Evolutionary conservation across 1,140 invertebrate species (phyloP).

Genomic region (Bombus fervidus): DNA sequence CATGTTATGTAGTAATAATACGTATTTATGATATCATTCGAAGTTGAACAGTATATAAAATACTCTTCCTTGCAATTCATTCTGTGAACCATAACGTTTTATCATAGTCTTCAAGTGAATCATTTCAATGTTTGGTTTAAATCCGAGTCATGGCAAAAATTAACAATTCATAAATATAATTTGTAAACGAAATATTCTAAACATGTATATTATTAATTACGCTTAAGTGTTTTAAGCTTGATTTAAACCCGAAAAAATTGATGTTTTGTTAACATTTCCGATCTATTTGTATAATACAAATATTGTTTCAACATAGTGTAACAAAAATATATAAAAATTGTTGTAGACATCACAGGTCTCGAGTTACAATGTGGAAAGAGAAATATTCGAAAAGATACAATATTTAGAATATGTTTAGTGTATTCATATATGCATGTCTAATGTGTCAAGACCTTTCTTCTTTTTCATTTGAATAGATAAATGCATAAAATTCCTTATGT

Average conservation of each 20-base stretch:
- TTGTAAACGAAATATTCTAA: background rate
- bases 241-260: background rate
- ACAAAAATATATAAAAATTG: conserved; percentile 43
- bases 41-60: conserved; percentile 18
- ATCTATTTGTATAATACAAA: background rate
- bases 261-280: background rate
- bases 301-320: background rate
- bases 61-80: background rate
- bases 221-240: background rate
- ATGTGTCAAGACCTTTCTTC: background rate
- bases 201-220: background rate
- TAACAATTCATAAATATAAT: background rate
- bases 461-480: background rate
- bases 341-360: conserved; percentile 35
- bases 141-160: background rate
- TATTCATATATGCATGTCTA: background rate
- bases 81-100: background rate
- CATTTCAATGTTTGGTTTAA: background rate
- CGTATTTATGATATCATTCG: background rate
- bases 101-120: background rate
- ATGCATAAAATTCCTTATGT: background rate
- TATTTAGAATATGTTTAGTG: background rate
- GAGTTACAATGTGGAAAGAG: background rate
- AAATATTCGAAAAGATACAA: background rate
- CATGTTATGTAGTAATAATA: background rate